Conservation (phyloP, 2,888 invertebrate genomes). For the Xanthia togata region DNA sequence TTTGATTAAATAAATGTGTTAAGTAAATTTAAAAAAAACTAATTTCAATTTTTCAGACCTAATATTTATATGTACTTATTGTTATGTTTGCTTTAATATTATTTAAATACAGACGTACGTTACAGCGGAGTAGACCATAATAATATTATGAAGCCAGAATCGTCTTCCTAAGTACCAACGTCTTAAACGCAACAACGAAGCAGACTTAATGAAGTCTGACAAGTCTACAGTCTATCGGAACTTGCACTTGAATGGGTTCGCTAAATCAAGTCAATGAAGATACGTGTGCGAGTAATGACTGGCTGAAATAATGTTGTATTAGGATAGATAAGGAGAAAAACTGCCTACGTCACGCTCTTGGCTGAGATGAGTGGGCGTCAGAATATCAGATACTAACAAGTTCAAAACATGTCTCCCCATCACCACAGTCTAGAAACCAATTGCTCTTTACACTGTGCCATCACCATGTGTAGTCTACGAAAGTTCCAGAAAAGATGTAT, state of each 20-base stretch:
- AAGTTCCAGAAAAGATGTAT: constrained; percentile 20
- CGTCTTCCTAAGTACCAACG: neutral
- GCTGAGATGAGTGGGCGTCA: constrained; percentile 9
- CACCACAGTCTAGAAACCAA: too few relatives aligned
- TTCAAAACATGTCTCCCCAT: neutral
- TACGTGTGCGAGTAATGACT: constrained; percentile 20
- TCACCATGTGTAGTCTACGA: too few relatives aligned
- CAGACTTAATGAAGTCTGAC: neutral
- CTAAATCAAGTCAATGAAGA: constrained; percentile 6
- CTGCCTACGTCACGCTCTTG: constrained; percentile 20
- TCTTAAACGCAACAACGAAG: neutral
- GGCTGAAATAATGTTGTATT: constrained; percentile 6
- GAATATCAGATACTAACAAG: neutral
- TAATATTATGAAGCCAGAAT: neutral
- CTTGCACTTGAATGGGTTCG: constrained; percentile 33
- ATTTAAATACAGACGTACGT: neutral
- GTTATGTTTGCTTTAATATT: neutral
- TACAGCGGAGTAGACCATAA: constrained; percentile 9
- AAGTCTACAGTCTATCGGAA: neutral
- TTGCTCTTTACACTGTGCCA: too few relatives aligned
- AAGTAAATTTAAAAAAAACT: too few relatives aligned
- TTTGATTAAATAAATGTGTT: too few relatives aligned
- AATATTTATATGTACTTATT: neutral
- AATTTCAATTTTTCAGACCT: too few relatives aligned
- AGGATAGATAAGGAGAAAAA: constrained; percentile 17